Base-by-base conservation (phyloP, 1,140 invertebrate genomes). In the Probaryconus sp. region DNA sequence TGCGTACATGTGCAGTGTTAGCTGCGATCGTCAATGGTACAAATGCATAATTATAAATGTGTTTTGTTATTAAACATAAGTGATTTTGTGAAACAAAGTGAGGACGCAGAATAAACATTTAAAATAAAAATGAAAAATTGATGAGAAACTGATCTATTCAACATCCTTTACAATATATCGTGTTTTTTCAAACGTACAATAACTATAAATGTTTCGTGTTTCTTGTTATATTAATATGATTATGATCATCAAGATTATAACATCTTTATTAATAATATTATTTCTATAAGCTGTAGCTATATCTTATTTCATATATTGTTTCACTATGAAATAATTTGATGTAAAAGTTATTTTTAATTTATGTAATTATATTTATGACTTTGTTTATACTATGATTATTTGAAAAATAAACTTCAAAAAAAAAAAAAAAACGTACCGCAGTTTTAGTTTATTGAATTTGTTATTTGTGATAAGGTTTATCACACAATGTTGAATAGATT, bases 11-110 rank as follows among this genome's bases (percentile, higher is more conserved):
- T 11, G 35, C 31, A n/a, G 33, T 35, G 43, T 21, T 24, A 61
- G n/a, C 50, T 70, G 67, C 67, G 56, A 70, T 70, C 50, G 68
- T 61, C 68, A 71, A 43, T 51, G 38, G 67, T 70, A 70, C 58
- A 71, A 71, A 56, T 64, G 51, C 43, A 51, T 71, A 58, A 30
- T 50, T 60, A 58, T 72, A 38, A 63, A 64, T 65, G 60, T 72
- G 64, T 38, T 72, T 47, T 72, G 51, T 72, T 65, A 31, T 53
- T 37, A 63, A 64, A 37, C 35, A 37, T 64, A 72, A 65, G 53
- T 17, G 43, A 65, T 60, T 71, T 63, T 72, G 38, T 65, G 69
- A 53, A 72, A 51, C 31, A 37, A n/a, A 60, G 58, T 53, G 37
- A 24, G n/a, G n/a, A n/a, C n/a, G n/a, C n/a, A 58, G 10, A 7